Evolutionary conservation across 2,888 invertebrate species (phyloP).

Genomic region (Andrena flavipes): DNA sequence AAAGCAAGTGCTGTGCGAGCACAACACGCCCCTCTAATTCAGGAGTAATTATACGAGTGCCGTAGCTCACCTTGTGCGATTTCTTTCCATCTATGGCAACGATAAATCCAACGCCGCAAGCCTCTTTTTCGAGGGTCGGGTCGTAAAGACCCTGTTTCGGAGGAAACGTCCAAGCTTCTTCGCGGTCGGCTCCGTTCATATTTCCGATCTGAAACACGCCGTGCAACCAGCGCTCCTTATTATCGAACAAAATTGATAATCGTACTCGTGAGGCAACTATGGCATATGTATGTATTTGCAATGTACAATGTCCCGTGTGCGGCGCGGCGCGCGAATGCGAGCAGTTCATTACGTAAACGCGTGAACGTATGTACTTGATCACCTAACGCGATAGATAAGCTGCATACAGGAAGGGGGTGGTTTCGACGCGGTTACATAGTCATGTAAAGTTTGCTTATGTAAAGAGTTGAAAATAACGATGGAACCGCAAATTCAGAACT

Average conservation of each 20-base stretch:
- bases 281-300: too few relatives aligned
- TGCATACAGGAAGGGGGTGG: background rate
- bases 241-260: background rate
- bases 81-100: constrained; percentile 98
- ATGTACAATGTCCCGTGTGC: too few relatives aligned
- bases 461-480: background rate
- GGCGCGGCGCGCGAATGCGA: background rate
- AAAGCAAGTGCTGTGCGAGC: too few relatives aligned
- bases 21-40: too few relatives aligned
- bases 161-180: constrained; percentile 93
- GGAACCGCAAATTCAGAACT: background rate
- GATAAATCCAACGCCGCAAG: constrained; percentile 99
- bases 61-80: constrained; percentile 91
- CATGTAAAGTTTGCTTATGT: background rate
- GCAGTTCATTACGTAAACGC: constrained; percentile 48
- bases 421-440: background rate
- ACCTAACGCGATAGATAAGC: constrained; percentile 41
- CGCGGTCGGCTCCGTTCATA: constrained; percentile 30
- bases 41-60: too few relatives aligned
- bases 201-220: constrained; percentile 37
- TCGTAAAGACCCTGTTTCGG: constrained; percentile 97
- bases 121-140: constrained; percentile 97
- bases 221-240: too few relatives aligned
- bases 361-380: constrained; percentile 28
- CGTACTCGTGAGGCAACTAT: background rate